Evolutionary conservation across 1,140 invertebrate species (phyloP).

Genomic region (Pemphigus obesinymphae): DNA sequence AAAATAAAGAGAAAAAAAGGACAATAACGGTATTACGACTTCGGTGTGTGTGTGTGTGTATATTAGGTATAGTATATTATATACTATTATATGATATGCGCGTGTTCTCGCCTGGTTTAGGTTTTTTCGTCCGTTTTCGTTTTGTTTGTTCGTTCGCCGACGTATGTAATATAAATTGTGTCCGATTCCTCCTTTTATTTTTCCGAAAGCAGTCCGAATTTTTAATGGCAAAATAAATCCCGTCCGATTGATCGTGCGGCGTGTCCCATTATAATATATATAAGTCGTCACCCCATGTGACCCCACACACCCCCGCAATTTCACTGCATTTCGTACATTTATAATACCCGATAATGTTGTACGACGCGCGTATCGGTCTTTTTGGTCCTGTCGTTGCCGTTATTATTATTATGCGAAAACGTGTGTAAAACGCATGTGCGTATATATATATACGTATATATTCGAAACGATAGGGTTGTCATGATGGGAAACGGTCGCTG

Average conservation of each 20-base stretch:
- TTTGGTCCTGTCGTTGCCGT: neutral
- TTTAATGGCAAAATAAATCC: constrained; percentile 37
- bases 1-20: constrained; percentile 8
- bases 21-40: constrained; percentile 38
- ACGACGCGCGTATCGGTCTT: no score
- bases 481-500: neutral
- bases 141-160: neutral
- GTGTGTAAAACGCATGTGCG: neutral
- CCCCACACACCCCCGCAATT: constrained; percentile 15
- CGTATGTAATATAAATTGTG: neutral
- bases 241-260: constrained; percentile 19
- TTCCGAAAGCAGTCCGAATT: constrained; percentile 30
- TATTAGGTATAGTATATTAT: neutral
- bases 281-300: no score
- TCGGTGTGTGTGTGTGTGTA: no score
- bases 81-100: neutral
- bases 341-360: no score
- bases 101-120: neutral
- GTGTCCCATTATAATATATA: neutral
- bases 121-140: neutral
- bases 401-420: constrained; percentile 1
- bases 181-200: constrained; percentile 1
- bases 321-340: no score
- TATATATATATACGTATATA: no score
- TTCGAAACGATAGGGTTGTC: neutral